These are phyloP conservation scores for Eurypyga helias DNA, from an alignment of 2,113 vertebrate genomes.

Conservation along the genomic window DNA sequence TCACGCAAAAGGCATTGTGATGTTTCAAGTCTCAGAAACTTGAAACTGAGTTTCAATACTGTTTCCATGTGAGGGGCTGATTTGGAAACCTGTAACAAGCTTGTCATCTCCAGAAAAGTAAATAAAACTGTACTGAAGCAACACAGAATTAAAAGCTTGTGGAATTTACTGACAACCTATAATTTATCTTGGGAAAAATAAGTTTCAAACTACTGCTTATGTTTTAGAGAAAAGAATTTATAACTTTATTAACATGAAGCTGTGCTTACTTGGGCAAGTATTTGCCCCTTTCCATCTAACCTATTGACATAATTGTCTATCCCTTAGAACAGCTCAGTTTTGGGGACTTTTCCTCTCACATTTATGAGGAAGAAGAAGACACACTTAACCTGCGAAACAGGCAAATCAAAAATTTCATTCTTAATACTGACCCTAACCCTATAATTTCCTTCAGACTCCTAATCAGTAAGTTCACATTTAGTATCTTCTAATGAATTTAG, in stretches of 20 bases:
- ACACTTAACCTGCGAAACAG: not conserved
- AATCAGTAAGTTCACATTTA: not conserved
- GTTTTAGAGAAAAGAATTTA: not conserved
- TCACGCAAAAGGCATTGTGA: not conserved
- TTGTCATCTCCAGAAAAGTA: not conserved
- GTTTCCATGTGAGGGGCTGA: not conserved
- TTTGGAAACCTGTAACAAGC: not conserved
- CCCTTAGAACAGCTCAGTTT: not conserved
- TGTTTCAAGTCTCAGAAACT: not conserved
- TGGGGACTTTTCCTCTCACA: not conserved
- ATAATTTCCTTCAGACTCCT: not conserved
- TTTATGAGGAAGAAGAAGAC: not conserved
- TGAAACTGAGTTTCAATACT: too few relatives aligned
- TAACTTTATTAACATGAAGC: not conserved
- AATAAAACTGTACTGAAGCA: not conserved
- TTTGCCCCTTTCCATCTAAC: not conserved
- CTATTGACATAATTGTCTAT: not conserved
- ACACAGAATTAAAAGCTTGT: not conserved
- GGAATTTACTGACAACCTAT: not conserved
- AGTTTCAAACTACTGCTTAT: not conserved
- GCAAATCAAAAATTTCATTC: not conserved
- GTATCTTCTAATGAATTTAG: not conserved
- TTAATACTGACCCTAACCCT: not conserved
- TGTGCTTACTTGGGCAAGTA: not conserved
- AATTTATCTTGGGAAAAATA: not conserved